Evolutionary conservation across 2,797 vertebrate species (phyloP).

Genomic region (Momotus momota): DNA sequence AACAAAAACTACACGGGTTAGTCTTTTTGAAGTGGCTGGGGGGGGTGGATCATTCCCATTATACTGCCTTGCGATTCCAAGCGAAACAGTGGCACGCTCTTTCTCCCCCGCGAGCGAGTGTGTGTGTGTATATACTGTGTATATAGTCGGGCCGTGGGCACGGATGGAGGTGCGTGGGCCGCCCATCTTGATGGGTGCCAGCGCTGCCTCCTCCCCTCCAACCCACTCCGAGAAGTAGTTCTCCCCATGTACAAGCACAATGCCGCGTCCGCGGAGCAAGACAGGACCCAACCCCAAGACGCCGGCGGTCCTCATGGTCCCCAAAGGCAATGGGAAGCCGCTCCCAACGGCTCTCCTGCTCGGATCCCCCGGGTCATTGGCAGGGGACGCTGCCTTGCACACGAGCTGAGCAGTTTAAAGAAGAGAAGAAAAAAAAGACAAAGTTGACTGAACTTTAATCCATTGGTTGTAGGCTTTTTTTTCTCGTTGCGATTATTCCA

Average conservation of each 20-base stretch:
- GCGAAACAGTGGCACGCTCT: conserved; percentile 48
- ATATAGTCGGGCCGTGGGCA: conserved; percentile 56
- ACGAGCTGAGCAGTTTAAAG: conserved; percentile 50
- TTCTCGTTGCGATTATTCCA: not conserved
- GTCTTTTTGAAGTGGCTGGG: conserved; percentile 55
- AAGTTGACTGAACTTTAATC: conserved; percentile 44
- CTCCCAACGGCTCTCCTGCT: not conserved
- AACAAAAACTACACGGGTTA: not conserved
- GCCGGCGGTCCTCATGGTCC: not conserved
- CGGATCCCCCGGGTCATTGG: not conserved
- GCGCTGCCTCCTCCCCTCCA: not conserved
- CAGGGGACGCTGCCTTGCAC: conserved; percentile 46
- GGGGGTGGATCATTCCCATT: not conserved
- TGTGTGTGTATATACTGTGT: conserved; percentile 70
- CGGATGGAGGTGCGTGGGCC: not conserved
- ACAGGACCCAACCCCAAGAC: conserved; percentile 53
- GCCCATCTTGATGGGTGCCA: not conserved
- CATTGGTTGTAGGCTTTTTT: not conserved
- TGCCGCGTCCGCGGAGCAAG: conserved; percentile 52
- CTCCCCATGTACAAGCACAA: conserved; percentile 83
- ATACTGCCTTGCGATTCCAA: conserved; percentile 74
- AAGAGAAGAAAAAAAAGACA: not conserved
- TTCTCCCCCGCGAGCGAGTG: not conserved
- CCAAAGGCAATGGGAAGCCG: not conserved
- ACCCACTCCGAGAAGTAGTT: conserved; percentile 37